Base-by-base conservation (phyloP, 2,113 vertebrate species). In the Gymnorhina tibicen region DNA sequence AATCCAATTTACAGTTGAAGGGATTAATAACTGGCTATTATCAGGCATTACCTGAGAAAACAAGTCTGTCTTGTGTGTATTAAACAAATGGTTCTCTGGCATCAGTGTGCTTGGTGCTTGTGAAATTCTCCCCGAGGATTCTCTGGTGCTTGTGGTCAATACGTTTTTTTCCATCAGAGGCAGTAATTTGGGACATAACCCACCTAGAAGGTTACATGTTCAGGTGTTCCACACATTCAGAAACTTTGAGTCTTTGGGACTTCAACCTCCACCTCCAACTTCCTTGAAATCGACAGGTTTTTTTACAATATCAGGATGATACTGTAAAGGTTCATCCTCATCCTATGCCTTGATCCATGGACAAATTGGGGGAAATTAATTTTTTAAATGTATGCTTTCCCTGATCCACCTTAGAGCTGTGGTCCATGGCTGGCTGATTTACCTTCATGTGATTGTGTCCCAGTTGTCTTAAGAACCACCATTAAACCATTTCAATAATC, bases 1-100 rank as follows among this genome's bases (percentile, higher is more conserved):
- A 97, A 90, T 83, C 63, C 59, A 73, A 47, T 90, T 85, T 76
- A 18, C 39, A 60, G 42, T 10, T 66, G 85, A 91, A 90, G 74
- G 89, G 87, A 94, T 95, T 95, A 93, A 84, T 91, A 75, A 83
- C 63, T 86, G 39, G 37, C 23, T 86, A 55, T 86, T 74, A 77
- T 55, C 35, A 59, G 4, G 2, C 27, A 74, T 70, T 77, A 70
- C 80, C 53, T 69, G 39, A 86, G 75, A 69, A 91, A 93, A 62
- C 53, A 90, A 53, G 24, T 28, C 67, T 89, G 60, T 49, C 59
- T 35, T 60, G 14, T 49, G 50, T 69, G 50, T 50, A 62, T 77
- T 86, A 73, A 91, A 67, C 47, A 89, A 60, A 76, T n/a, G 42
- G 3, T 74, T 86, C 55, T 47, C 44, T 67, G 32, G n/a, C 27